phyloP scores from a whole-genome alignment of 1,140 invertebrate genomes.

The Aphaenogaster rudis region DNA sequence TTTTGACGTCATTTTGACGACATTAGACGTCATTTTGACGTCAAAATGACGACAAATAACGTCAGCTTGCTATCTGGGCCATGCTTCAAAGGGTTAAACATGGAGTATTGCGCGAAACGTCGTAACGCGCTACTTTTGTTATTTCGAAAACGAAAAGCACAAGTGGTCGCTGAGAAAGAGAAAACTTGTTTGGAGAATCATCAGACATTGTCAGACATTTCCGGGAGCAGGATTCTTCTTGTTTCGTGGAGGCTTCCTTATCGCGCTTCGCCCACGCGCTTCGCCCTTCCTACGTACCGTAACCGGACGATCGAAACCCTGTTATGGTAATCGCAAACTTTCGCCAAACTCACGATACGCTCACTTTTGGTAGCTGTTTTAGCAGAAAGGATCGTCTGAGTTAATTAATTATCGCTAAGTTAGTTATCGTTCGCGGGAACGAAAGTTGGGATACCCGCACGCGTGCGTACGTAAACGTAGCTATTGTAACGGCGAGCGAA shows the following conservation, averaged over 20 bases:
- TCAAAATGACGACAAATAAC: no score
- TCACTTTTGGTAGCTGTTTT: slow-evolving; percentile 38
- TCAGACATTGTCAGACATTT: slow-evolving; percentile 30
- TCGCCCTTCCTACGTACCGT: background rate
- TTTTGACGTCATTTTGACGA: no score
- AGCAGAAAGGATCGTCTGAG: background rate
- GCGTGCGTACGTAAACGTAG: background rate
- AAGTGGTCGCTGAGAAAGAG: slow-evolving; percentile 14
- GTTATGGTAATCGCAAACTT: slow-evolving; percentile 21
- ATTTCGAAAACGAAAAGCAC: background rate
- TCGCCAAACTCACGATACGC: background rate
- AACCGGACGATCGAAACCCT: background rate
- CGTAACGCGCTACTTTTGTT: background rate
- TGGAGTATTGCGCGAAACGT: no score
- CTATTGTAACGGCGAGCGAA: slow-evolving; percentile 36
- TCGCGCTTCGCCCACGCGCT: no score
- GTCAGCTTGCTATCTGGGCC: no score
- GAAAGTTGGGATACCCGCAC: slow-evolving; percentile 15
- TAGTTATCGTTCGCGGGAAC: background rate
- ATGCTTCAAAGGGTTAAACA: background rate
- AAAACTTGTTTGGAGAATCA: background rate
- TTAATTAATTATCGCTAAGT: slow-evolving; percentile 32
- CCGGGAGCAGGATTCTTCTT: slow-evolving; percentile 36
- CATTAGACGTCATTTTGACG: no score
- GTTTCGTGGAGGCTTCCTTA: background rate